A percentile compares a stretch with the other conserved stretches of the same genome.
Evolutionary conservation across 1,140 invertebrate species (phyloP).

Genomic region (Neomicropteryx cornuta): DNA sequence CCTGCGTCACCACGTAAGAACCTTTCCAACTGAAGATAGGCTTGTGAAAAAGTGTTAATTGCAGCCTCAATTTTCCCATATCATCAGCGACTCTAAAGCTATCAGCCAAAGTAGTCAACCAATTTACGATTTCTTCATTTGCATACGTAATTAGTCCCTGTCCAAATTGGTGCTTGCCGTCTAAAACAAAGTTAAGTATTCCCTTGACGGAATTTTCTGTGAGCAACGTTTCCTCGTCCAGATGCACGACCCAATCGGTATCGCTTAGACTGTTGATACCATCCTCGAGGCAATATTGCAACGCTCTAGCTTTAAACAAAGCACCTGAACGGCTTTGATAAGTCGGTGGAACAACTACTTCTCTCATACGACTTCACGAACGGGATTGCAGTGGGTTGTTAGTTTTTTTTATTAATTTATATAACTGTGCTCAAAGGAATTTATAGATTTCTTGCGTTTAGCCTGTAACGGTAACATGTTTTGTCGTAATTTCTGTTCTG

Average conservation of each 20-base stretch:
- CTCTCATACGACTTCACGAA: too few species aligned
- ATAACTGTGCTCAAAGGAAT: too few species aligned
- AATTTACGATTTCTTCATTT: constrained; percentile 92
- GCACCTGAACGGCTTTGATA: constrained; percentile 86
- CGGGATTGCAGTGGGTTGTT: too few species aligned
- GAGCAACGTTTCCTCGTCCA: constrained; percentile 94
- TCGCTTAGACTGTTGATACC: constrained; percentile 79
- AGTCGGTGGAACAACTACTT: constrained; percentile 76
- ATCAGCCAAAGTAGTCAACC: constrained; percentile 93
- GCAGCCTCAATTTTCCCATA: constrained; percentile 90
- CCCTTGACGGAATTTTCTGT: constrained; percentile 87
- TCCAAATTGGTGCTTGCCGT: constrained; percentile 93
- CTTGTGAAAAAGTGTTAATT: constrained; percentile 89
- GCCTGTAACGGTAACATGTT: constrained; percentile 21
- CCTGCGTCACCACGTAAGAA: constrained; percentile 88
- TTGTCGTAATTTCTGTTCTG: constrained; percentile 10
- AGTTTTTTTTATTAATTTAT: too few species aligned
- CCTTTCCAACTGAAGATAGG: constrained; percentile 98
- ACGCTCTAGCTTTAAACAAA: constrained; percentile 87
- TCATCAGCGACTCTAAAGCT: constrained; percentile 94
- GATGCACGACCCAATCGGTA: constrained; percentile 93
- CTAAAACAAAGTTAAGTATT: constrained; percentile 90
- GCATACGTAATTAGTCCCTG: constrained; percentile 98
- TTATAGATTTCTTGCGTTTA: too few species aligned
- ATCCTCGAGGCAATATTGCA: constrained; percentile 94